phyloP scores from a whole-genome alignment of 2,888 invertebrate species.

The Apantesis nais region DNA sequence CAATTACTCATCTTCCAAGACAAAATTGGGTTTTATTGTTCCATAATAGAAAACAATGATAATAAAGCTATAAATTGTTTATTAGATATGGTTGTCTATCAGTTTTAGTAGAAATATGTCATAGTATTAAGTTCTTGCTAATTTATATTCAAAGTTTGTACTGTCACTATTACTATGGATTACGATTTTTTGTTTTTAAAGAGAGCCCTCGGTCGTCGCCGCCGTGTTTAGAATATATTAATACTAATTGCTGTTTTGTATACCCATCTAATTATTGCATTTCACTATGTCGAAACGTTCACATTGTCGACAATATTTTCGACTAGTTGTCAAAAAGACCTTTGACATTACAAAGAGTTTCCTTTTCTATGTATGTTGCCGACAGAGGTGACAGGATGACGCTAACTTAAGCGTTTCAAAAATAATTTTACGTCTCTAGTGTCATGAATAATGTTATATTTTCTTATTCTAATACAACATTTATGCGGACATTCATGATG shows the following conservation, averaged over 20 bases:
- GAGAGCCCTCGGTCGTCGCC: conserved; percentile 61
- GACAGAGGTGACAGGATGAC: conserved; percentile 8
- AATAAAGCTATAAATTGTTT: conserved; percentile 69
- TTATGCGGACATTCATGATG: not conserved
- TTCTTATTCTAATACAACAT: not conserved
- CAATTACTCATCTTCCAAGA: conserved; percentile 59
- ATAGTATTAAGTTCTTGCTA: conserved; percentile 64
- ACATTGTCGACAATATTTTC: conserved; percentile 36
- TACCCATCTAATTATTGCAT: conserved; percentile 59
- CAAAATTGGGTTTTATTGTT: conserved; percentile 67
- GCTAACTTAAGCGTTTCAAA: not conserved
- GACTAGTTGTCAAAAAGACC: conserved; percentile 47
- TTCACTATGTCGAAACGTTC: conserved; percentile 45
- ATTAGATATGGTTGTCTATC: conserved; percentile 72
- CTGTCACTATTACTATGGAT: conserved; percentile 62
- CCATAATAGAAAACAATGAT: conserved; percentile 72
- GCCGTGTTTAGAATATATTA: conserved; percentile 75
- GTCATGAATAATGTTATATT: not conserved
- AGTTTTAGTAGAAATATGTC: conserved; percentile 53
- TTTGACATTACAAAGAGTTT: conserved; percentile 48
- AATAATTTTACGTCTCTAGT: not conserved
- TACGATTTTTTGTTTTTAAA: conserved; percentile 55
- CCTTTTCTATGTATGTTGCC: conserved; percentile 31
- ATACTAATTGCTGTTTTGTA: conserved; percentile 69
- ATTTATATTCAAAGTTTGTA: conserved; percentile 76